A percentile compares a stretch with the other conserved stretches of the same genome.
Evolutionary conservation across 2,888 invertebrate genomes (phyloP).

Genomic region (Amiota minor): DNA sequence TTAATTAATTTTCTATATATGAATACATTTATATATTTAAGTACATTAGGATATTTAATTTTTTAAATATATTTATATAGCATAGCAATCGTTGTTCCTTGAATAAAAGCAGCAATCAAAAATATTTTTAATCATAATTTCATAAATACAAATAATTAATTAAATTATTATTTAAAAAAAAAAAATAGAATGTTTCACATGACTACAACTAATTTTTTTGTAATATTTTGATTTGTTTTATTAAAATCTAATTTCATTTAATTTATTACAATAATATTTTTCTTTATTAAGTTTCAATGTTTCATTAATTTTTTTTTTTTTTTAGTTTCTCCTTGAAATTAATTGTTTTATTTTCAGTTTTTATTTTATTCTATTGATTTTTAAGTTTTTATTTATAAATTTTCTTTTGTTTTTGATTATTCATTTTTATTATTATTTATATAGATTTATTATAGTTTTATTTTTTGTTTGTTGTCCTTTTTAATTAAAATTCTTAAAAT

Average conservation of each 20-base stretch:
- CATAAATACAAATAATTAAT: neutral
- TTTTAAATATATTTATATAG: conserved; percentile 19
- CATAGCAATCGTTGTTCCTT: conserved; percentile 34
- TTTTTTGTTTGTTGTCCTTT: neutral
- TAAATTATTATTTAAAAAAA: conserved; percentile 1
- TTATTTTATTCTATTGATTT: neutral
- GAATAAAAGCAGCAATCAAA: conserved; percentile 20
- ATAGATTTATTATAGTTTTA: neutral
- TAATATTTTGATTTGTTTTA: conserved; percentile 47
- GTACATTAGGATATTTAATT: neutral
- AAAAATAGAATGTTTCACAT: conserved; percentile 20
- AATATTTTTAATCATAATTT: conserved; percentile 33
- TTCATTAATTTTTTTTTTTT: too few relatives aligned
- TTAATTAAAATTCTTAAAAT: neutral
- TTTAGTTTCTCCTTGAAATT: too few relatives aligned
- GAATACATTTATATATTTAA: too few relatives aligned
- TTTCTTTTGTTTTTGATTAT: conserved; percentile 33
- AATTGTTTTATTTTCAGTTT: neutral
- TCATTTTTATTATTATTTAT: conserved; percentile 24
- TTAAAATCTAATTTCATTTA: neutral
- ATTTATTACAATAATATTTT: too few relatives aligned
- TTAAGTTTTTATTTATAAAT: neutral
- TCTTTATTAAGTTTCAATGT: too few relatives aligned
- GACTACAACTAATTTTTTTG: conserved; percentile 19
- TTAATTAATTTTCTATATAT: neutral